Base-by-base conservation (phyloP, 2,888 invertebrate species). In the Anticlea derivata region DNA sequence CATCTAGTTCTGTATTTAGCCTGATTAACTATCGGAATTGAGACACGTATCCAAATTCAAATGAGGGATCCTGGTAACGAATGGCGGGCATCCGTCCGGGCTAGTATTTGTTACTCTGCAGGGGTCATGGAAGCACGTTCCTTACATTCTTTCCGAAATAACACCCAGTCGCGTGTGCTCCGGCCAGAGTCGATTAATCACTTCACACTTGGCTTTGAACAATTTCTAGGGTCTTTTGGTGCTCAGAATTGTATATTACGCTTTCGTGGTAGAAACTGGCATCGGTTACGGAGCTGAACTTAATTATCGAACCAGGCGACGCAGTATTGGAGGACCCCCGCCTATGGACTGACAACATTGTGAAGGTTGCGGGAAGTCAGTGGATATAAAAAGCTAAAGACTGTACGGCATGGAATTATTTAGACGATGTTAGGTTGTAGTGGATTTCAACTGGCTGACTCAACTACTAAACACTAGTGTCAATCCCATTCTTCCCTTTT, bases 81-180 rank as follows among this genome's bases (percentile, higher is more conserved):
- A 87, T 84, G 79, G 78, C 70, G 66, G 74, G 75, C 78, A 80
- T 83, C 79, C 76, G 78, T 77, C 70, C 68, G 65, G 70, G 68
- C 69, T 75, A 75, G 75, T 76, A 82, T 85, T 84, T 83, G 84
- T 84, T 76, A 80, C 78, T 71, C 77, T 68, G 70, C 72, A 81
- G 85, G 86, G 85, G 84, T 84, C 86, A 82, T 78, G 75, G 84
- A 81, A 83, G 86, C 86, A 86, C 86, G 86, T 86, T 85, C 85
- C 71, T 63, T 61, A 72, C 86, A 86, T 87, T 87, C 86, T 83
- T 87, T 84, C 79, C 80, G 64, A 86, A 85, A 86, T 84, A 86
- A 83, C 84, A 78, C 78, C 78, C 83, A 74, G 76, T 78, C 77
- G 77, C 79, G 79, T 83, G 78, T 81, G 83, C 76, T 76, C 69